Evolutionary conservation across 2,888 invertebrate species (phyloP).

Genomic region (Cenopis cana): DNA sequence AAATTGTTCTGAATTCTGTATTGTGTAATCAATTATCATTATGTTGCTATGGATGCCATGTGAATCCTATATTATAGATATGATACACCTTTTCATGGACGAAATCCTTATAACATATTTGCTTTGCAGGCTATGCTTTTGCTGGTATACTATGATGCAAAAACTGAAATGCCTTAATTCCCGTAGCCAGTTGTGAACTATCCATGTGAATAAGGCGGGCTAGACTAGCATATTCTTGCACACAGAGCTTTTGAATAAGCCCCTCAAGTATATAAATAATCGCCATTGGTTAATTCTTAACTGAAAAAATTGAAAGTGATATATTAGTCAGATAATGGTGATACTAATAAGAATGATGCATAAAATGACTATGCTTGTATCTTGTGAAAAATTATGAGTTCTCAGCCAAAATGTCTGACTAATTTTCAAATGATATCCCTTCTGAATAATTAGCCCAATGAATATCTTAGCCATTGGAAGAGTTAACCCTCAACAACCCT

Average conservation of each 20-base stretch:
- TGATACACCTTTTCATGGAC: neutral
- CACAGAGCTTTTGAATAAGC: neutral
- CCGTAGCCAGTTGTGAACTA: neutral
- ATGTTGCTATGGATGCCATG: constrained; percentile 40
- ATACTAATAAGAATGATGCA: neutral
- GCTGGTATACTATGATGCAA: neutral
- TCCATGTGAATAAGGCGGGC: too few relatives aligned
- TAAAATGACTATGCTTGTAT: neutral
- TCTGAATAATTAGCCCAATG: too few relatives aligned
- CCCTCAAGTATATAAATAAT: neutral
- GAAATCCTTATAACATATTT: neutral
- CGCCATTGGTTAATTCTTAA: neutral
- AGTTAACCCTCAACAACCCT: too few relatives aligned
- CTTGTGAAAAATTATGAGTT: neutral
- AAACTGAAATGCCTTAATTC: neutral
- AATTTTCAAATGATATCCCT: too few relatives aligned
- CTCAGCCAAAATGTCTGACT: too few relatives aligned
- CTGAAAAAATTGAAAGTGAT: too few relatives aligned
- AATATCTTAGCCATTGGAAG: too few relatives aligned
- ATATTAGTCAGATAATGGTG: neutral
- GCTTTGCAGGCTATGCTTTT: neutral
- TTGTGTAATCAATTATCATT: constrained; percentile 46
- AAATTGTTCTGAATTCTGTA: constrained; percentile 47
- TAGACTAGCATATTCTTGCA: too few relatives aligned
- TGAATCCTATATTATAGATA: neutral